Conservation (phyloP, 2,888 invertebrate species). For the Hypomecis punctinalis region DNA sequence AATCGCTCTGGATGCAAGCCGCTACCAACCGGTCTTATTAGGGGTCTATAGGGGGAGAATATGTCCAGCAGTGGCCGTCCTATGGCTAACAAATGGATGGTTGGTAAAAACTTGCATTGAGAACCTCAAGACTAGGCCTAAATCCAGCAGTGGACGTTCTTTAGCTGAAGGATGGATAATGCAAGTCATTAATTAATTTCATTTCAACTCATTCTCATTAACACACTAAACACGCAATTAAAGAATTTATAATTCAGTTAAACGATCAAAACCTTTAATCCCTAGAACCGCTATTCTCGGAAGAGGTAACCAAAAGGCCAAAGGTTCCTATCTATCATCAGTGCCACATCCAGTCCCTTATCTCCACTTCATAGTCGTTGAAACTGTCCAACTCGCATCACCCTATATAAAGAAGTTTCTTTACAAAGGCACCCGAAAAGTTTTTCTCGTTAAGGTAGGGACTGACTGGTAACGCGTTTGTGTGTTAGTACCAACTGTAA, state of each 20-base stretch:
- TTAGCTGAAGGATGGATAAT: too few relatives aligned
- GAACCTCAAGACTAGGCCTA: too few relatives aligned
- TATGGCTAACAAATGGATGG: too few relatives aligned
- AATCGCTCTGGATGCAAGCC: too few relatives aligned
- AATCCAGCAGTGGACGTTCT: too few relatives aligned
- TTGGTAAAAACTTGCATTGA: too few relatives aligned
- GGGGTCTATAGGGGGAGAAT: too few relatives aligned
- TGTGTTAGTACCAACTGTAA: slow-evolving; percentile 8
- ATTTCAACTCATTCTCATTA: too few relatives aligned
- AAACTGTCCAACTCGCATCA: slow-evolving; percentile 29
- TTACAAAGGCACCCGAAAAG: slow-evolving; percentile 21
- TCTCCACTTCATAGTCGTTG: slow-evolving; percentile 30
- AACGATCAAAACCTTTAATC: background rate
- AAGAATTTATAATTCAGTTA: background rate
- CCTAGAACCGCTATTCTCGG: background rate
- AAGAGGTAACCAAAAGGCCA: slow-evolving; percentile 13
- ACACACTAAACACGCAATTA: too few relatives aligned
- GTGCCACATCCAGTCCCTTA: slow-evolving; percentile 31
- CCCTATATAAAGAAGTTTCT: slow-evolving; percentile 27
- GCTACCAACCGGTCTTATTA: too few relatives aligned
- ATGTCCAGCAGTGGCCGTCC: too few relatives aligned
- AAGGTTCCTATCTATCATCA: slow-evolving; percentile 29
- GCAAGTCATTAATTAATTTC: too few relatives aligned
- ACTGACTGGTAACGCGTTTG: slow-evolving; percentile 14
- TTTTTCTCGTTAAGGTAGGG: slow-evolving; percentile 20